Base-by-base conservation (phyloP, 2,888 invertebrate genomes). In the Alviniconcha strummeri region DNA sequence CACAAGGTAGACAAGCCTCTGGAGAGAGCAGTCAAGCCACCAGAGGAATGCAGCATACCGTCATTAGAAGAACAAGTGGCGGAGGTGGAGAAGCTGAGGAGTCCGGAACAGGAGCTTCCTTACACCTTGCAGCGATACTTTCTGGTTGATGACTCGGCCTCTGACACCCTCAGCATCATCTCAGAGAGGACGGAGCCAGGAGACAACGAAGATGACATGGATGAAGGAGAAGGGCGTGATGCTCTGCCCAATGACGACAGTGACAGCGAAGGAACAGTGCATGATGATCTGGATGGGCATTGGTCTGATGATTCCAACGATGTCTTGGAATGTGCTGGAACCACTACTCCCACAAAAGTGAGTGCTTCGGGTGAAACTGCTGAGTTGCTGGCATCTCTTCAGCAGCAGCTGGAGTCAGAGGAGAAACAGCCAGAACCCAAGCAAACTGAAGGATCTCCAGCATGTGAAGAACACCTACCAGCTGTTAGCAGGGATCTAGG, bases 141-240 rank as follows among this genome's bases (percentile, higher is more conserved):
- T 55, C 67, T 54, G 54, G 55, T 67, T 0, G 83, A 83, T 17
- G 84, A 86, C 77, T 83, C 86, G 15, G 87, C 88, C 52, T 91
- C 91, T 19, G 92, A 92, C 86, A 88, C 87, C 56, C 85, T 92
- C 5, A 92, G 92, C 88, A 88, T 90, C 13, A 91, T 92, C 75
- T 88, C 89, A 13, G 92, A 92, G 81, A 86, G 86, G 19, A 90
- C 91, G 11, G 92, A 92, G 82, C 88, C 89, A 6, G 85, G 82
- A 54, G 88, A 88, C 3, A 75, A 74, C 17, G 82, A 82, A 13
- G 83, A 83, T 69, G 55, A 74, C 17, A 75, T n/a, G 11, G 67
- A 83, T 78, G 82, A 77, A 60, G 76, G 60, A 5, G 69, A 77
- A 13, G 74, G n/a, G 15, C 60, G 54, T 19, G 19, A 75, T 19